These are phyloP conservation scores for human (Homo sapiens) DNA, from an alignment of 2,113 vertebrate species.

Conservation along the genomic window DNA sequence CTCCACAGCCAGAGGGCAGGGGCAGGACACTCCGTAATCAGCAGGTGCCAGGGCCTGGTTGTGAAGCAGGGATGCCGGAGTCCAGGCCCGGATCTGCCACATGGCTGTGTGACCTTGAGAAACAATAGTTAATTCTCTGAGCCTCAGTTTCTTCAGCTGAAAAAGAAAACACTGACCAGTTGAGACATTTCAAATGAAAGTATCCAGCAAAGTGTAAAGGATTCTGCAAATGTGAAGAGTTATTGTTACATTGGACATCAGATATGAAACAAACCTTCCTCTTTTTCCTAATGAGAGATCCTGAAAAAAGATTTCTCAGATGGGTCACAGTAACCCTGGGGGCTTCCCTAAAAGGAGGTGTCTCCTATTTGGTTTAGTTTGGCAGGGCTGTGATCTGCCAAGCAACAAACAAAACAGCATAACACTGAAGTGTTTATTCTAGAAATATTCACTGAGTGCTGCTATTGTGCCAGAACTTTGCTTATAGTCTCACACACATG, in stretches of 20 bases:
- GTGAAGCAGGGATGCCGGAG: not conserved
- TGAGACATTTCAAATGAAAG: slow-evolving; percentile 9
- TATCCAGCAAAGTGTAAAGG: not conserved
- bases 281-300: not conserved
- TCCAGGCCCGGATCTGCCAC: not conserved
- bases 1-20: not conserved
- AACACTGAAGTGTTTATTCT: not conserved
- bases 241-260: not conserved
- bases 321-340: not conserved
- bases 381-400: not conserved
- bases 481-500: not conserved
- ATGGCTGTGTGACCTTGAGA: not conserved
- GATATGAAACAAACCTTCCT: not conserved
- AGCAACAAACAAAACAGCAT: not conserved
- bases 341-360: not conserved
- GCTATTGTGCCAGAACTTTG: not conserved
- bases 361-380: not conserved
- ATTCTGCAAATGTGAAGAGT: not conserved
- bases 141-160: not conserved
- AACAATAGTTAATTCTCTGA: not conserved
- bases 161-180: not conserved
- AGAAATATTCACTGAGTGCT: not conserved
- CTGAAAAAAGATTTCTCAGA: not conserved
- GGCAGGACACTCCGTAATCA: not conserved
- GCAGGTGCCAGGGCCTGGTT: not conserved